Evolutionary conservation across 2,888 invertebrate genomes (phyloP).

Genomic region (Augochlorella aurata): DNA sequence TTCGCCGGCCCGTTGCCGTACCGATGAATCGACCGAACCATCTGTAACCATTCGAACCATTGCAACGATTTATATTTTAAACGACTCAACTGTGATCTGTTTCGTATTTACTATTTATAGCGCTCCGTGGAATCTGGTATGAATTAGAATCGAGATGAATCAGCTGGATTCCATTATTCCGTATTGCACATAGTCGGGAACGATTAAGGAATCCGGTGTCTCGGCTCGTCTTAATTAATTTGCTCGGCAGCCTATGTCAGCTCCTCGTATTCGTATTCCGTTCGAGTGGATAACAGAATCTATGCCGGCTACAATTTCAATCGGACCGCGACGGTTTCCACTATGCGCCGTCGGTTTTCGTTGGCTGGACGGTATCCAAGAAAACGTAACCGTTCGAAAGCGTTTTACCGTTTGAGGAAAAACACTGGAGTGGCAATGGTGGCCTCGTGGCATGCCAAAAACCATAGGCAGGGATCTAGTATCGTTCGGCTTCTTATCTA

Average conservation of each 20-base stretch:
- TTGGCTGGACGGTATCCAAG: constrained; percentile 46
- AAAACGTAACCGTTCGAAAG: constrained; percentile 39
- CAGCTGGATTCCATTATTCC: background rate
- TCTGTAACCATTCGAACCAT: background rate
- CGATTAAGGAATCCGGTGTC: background rate
- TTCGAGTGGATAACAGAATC: constrained; percentile 24
- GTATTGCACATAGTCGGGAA: background rate
- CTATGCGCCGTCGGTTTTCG: constrained; percentile 17
- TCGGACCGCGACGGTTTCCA: background rate
- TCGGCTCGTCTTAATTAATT: constrained; percentile 26
- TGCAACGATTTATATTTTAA: background rate
- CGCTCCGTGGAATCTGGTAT: no score
- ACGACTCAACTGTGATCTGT: background rate
- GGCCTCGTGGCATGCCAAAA: constrained; percentile 11
- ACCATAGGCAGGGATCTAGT: background rate
- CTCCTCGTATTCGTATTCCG: constrained; percentile 24
- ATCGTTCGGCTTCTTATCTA: background rate
- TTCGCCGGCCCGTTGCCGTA: background rate
- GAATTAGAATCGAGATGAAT: background rate
- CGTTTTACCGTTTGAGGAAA: constrained; percentile 15
- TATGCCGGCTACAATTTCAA: constrained; percentile 33
- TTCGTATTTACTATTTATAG: constrained; percentile 14
- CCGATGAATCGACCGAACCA: background rate
- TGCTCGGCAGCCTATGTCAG: background rate
- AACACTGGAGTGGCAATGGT: background rate